Base-by-base conservation (phyloP, 30 jellyfish, hydroid and myxozoan genomes). In the Aurelia sp. region DNA sequence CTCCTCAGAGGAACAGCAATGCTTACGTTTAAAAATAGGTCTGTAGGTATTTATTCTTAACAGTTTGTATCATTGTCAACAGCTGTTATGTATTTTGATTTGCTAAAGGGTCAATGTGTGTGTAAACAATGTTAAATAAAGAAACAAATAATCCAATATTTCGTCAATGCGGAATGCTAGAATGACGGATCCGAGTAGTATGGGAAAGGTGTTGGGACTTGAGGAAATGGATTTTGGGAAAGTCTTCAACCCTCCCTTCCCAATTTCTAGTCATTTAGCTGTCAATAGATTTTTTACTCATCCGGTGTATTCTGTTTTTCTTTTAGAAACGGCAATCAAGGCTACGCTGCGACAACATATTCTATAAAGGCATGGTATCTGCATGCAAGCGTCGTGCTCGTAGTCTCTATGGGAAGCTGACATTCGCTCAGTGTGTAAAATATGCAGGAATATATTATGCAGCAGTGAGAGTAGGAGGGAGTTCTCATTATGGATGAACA, bases 261-360 rank as follows among this genome's bases (percentile, higher is more conserved):
- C 33, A 27, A 27, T 27, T 27, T 1, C 33, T 27, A 27, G 33
- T 27, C 33, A 27, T 27, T 0, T 27, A 3, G 20, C 12, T 17
- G 68, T 18, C 68, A 6, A 18, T 59, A 3, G 15, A 17, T 17
- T 59, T 44, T 44, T 44, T 1, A 44, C 15, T 7, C 55, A 9
- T 8, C 55, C 16, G 9, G 55, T 44, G 15, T 44, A 12, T 13
- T 61, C 71, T n/a, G 35, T 61, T 13, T 19, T 61, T 74, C 1
- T 22, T 74, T 22, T 69, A 79, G 89, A 79, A 79, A 63, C 81
- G 80, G 5, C 16, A n/a, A 20, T 62, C 89, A 22, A 63, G 89
- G 21, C 65, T 59, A 19, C 63, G 72, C 48, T 79, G 89, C 47
- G 89, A 79, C 80, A 79, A 47, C n/a, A 50, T 0, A 8, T 79